phyloP scores from a whole-genome alignment of 1,140 invertebrate species.

The Sitophilus oryzae region DNA sequence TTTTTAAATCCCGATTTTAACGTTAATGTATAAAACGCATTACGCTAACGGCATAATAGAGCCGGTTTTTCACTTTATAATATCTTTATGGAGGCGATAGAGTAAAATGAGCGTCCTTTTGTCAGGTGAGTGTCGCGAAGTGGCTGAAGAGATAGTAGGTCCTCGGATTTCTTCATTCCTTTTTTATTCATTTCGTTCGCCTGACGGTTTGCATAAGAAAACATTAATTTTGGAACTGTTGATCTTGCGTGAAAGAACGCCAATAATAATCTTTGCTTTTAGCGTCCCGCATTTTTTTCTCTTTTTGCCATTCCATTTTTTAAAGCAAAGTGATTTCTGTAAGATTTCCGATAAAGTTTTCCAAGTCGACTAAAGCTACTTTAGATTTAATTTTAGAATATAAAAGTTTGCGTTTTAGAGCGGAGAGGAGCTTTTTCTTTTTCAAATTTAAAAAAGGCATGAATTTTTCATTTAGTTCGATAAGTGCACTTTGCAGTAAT shows the following conservation, averaged over 20 bases:
- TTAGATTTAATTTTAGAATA: no score
- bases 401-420: no score
- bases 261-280: not conserved
- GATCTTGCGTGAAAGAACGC: no score
- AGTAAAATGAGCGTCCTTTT: constrained; percentile 20
- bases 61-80: constrained; percentile 21
- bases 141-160: not conserved
- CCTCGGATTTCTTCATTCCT: not conserved
- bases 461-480: no score
- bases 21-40: constrained; percentile 16
- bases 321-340: no score
- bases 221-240: not conserved
- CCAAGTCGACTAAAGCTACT: no score
- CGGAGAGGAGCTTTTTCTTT: no score
- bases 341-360: no score
- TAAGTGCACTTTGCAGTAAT: no score
- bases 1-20: constrained; percentile 8
- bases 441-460: no score
- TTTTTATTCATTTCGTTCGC: not conserved
- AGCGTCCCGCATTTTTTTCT: no score
- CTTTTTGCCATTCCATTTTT: no score
- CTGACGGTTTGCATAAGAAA: not conserved
- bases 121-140: constrained; percentile 16
- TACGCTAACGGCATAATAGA: constrained; percentile 12
- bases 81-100: constrained; percentile 14